Evolutionary conservation across 2,888 invertebrate species (phyloP).

Genomic region (Hypomecis punctinalis): DNA sequence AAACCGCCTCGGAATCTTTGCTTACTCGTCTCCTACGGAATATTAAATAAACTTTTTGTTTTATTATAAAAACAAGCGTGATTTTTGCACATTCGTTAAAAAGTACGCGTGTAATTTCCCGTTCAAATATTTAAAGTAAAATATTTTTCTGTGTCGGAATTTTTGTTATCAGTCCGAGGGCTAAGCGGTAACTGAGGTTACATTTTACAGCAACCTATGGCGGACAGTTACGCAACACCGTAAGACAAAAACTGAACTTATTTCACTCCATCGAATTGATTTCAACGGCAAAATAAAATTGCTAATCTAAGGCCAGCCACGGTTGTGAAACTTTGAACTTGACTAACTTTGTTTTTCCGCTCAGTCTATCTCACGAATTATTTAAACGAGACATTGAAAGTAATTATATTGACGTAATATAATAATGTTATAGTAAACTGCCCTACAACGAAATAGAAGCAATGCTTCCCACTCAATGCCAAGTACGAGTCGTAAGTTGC

Average conservation of each 20-base stretch:
- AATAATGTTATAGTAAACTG: too few relatives aligned
- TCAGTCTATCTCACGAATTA: neutral
- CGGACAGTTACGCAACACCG: conserved; percentile 54
- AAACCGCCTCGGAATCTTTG: conserved; percentile 43
- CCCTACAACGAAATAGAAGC: too few relatives aligned
- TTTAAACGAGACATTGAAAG: neutral
- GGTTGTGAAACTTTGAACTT: conserved; percentile 32
- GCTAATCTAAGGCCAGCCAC: conserved; percentile 31
- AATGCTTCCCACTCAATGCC: neutral
- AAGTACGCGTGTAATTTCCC: too few relatives aligned
- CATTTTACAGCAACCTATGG: conserved; percentile 43
- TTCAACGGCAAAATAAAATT: conserved; percentile 45
- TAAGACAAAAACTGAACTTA: conserved; percentile 51
- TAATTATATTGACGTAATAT: too few relatives aligned
- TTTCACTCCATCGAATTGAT: conserved; percentile 59
- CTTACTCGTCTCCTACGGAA: neutral
- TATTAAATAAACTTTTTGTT: neutral
- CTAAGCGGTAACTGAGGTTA: conserved; percentile 53
- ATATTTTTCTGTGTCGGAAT: conserved; percentile 14
- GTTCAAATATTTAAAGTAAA: conserved; percentile 4
- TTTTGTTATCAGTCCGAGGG: conserved; percentile 41
- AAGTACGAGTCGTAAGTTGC: neutral
- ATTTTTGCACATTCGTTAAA: too few relatives aligned
- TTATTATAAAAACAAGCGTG: too few relatives aligned
- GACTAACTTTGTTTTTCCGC: conserved; percentile 11